These are phyloP conservation scores for Hycleus cichorii DNA, from an alignment of 1,140 invertebrate species.

Conservation along the genomic window DNA sequence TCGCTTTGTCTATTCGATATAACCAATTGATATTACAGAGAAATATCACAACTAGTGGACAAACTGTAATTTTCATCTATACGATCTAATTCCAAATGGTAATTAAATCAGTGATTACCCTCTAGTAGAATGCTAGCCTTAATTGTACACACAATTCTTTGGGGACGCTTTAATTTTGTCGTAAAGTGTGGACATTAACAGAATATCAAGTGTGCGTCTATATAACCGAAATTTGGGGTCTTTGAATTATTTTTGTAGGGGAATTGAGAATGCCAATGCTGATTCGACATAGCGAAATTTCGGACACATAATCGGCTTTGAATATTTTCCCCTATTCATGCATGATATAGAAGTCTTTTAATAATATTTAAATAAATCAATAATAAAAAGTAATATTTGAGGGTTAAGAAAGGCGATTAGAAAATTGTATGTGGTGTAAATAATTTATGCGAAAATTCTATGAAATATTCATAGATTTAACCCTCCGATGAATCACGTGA, in stretches of 20 bases:
- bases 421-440: neutral
- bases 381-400: constrained; percentile 8
- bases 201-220: constrained; percentile 13
- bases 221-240: constrained; percentile 5
- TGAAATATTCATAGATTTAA: constrained; percentile 1
- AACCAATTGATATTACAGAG: too few relatives aligned
- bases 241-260: too few relatives aligned
- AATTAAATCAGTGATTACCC: constrained; percentile 11
- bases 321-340: constrained; percentile 9
- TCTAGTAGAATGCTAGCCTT: neutral
- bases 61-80: neutral
- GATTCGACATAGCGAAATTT: constrained; percentile 11
- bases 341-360: constrained; percentile 10
- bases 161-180: constrained; percentile 10
- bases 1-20: too few relatives aligned
- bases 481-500: too few relatives aligned
- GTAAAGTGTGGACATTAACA: constrained; percentile 6
- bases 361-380: constrained; percentile 11
- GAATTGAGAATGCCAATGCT: neutral
- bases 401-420: constrained; percentile 10
- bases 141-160: constrained; percentile 10
- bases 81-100: constrained; percentile 8
- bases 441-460: constrained; percentile 8
- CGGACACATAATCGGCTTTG: constrained; percentile 8
- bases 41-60: neutral